Conservation (phyloP, 2,113 vertebrate genomes). For the Boulengeromyrus knoepffleri region DNA sequence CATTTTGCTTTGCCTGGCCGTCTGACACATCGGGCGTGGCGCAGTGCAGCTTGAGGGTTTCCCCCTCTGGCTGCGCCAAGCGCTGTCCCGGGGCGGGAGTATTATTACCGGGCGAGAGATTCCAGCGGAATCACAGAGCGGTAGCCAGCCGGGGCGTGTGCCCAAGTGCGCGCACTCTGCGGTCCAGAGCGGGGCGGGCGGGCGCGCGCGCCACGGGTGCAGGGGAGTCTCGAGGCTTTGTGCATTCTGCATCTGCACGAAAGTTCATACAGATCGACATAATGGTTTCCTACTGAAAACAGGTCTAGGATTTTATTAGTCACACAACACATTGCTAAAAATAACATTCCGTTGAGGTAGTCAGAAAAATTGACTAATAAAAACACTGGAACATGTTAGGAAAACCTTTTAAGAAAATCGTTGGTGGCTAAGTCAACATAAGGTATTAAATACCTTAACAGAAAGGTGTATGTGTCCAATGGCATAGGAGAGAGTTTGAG, state of each 20-base stretch:
- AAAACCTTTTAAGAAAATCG: neutral
- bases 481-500: neutral
- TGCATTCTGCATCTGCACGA: neutral
- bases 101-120: conserved; percentile 5
- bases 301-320: neutral
- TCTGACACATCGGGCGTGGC: neutral
- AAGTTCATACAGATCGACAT: neutral
- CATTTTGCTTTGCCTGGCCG: neutral
- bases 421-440: neutral
- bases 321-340: neutral
- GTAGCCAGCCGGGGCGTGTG: neutral
- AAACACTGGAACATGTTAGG: neutral
- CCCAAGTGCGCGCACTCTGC: neutral
- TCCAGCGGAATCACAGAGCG: neutral
- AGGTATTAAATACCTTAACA: neutral
- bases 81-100: neutral
- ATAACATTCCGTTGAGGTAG: neutral
- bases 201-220: neutral
- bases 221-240: neutral
- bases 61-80: neutral
- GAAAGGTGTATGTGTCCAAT: neutral
- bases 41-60: neutral
- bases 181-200: neutral
- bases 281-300: neutral
- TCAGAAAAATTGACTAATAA: neutral